Base-by-base conservation (phyloP, 35 echinoderm and acorn worm genomes). In the Ptychodera flava region DNA sequence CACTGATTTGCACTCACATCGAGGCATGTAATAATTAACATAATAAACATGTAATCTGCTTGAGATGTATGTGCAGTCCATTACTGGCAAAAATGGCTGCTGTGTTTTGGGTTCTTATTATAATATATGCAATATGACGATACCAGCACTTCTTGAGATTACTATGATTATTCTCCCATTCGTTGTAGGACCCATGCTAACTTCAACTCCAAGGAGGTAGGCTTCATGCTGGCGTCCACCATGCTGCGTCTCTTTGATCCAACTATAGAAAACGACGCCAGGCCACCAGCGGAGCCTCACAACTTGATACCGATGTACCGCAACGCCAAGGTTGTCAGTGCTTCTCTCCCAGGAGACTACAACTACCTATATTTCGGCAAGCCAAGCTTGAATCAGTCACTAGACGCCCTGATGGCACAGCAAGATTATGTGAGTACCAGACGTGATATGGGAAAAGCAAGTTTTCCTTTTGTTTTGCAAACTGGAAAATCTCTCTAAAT, bases 221-320 rank as follows among this genome's bases (percentile, higher is more conserved):
- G 94, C 0, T 32, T 90, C 0, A 90, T 88, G 38, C 78, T 97
- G 78, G 94, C 94, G 22, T 85, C 91, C 33, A 97, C 91, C 32
- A 97, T 97, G 94, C 83, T 97, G 29, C 82, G 86, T 31, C 87
- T 97, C 1, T 97, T 97, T 91, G 95, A 97, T 80, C 95, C 95
- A 12, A 97, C 95, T 77, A 79, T 97, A 16, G 95, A 97, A 84
- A 93, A 90, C 76, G 88, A 93, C 83, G 16, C 80, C 0, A 37
- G 34, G 22, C 95, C 95, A 16, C 95, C 95, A 1, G 82, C 81
- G n/a, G 95, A 97, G 75, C 82, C 82, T 16, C 82, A 88, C 29
- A 91, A 89, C 36, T 91, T 97, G 0, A 97, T 97, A 33, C 95
- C 95, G 15, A 77, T 91, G 16, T 97, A 97, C 87, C 33, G 35